A percentile compares a stretch with the other conserved stretches of the same genome.
Evolutionary conservation across 2,888 invertebrate genomes (phyloP).

Genomic region (Melikaiella ostensackeni): DNA sequence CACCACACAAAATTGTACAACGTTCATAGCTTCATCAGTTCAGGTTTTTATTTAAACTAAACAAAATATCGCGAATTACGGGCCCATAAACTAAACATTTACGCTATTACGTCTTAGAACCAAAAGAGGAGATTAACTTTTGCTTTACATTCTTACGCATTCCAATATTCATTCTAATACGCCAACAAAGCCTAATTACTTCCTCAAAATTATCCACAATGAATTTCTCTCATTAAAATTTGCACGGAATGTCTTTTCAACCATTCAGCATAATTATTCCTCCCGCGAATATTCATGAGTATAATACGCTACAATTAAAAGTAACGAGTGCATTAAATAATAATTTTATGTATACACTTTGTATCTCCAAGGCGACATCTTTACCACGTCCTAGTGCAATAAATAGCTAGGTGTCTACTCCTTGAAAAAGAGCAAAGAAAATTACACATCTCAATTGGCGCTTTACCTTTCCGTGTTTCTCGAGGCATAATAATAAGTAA

Average conservation of each 20-base stretch:
- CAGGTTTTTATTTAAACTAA: too few species aligned
- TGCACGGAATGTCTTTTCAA: neutral
- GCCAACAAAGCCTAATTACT: too few species aligned
- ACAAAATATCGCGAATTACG: too few species aligned
- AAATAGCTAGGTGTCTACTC: neutral
- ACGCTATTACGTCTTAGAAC: too few species aligned
- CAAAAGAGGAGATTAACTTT: too few species aligned
- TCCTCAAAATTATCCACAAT: too few species aligned
- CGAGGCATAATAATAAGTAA: neutral
- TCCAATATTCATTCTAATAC: too few species aligned
- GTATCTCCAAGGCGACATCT: neutral
- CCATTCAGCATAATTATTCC: neutral
- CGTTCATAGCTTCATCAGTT: too few species aligned
- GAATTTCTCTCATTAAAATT: too few species aligned
- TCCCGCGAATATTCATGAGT: neutral
- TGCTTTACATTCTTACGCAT: too few species aligned
- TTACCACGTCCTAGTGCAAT: neutral
- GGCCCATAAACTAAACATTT: too few species aligned
- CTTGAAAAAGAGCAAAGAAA: neutral
- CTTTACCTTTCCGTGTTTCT: slow-evolving; percentile 3
- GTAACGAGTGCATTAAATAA: slow-evolving; percentile 5
- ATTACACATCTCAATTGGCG: slow-evolving; percentile 2
- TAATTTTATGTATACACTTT: slow-evolving; percentile 2
- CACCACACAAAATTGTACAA: too few species aligned
- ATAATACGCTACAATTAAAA: neutral